Percentiles rank a stretch among this genome's conserved stretches.
phyloP scores from a whole-genome alignment of 2,113 vertebrate species.

The Gambusia holbrooki region DNA sequence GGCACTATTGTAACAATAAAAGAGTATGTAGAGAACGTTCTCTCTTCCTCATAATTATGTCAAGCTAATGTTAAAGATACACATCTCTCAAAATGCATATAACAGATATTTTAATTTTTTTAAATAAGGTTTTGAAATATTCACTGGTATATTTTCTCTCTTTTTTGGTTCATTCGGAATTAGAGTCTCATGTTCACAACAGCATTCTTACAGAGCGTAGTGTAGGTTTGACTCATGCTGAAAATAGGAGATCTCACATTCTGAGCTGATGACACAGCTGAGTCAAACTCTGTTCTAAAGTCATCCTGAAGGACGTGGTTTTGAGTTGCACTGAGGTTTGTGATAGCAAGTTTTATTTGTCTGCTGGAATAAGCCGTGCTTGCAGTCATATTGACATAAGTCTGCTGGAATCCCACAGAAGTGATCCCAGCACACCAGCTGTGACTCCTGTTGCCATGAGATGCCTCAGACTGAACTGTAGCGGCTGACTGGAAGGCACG shows the following conservation, averaged over 20 bases:
- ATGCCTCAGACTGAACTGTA: conserved; percentile 27
- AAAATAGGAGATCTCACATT: not conserved
- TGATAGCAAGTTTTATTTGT: conserved; percentile 50
- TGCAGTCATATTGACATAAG: conserved; percentile 27
- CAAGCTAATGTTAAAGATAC: not conserved
- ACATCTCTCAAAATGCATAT: not conserved
- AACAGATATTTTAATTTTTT: not conserved
- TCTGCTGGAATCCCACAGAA: conserved; percentile 50
- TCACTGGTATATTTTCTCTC: not conserved
- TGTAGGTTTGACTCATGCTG: not conserved
- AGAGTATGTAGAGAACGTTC: not conserved
- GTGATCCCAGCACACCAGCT: conserved; percentile 54
- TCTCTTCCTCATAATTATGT: not conserved
- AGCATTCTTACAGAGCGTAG: not conserved
- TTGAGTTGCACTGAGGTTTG: conserved; percentile 21
- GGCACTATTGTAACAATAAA: conserved; percentile 32
- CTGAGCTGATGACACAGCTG: conserved; percentile 22
- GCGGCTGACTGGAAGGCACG: conserved; percentile 50
- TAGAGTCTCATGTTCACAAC: not conserved
- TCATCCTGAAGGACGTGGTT: conserved; percentile 17
- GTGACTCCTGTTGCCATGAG: conserved; percentile 44
- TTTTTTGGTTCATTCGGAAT: not conserved
- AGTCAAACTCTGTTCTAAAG: conserved; percentile 17
- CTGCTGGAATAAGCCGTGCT: conserved; percentile 8
- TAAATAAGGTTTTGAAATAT: not conserved